Evolutionary conservation across 2,113 vertebrate genomes (phyloP).

Genomic region (Phrynosoma platyrhinos): DNA sequence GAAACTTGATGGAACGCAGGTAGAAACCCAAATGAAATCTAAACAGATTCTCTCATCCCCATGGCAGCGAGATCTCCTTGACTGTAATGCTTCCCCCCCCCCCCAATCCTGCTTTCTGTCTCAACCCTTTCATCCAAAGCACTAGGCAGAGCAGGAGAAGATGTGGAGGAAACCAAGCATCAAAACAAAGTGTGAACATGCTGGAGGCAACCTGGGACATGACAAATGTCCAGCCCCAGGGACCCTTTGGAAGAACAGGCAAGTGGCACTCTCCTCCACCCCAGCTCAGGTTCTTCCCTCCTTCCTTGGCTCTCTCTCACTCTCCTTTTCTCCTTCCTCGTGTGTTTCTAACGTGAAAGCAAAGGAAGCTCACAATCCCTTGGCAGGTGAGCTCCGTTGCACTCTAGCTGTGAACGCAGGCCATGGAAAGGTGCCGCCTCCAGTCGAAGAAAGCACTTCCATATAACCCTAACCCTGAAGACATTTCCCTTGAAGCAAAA

Average conservation of each 20-base stretch:
- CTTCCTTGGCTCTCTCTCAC: too few species aligned
- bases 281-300: neutral
- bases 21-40: too few species aligned
- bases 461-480: conserved; percentile 25
- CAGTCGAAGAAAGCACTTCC: neutral
- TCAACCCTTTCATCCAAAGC: neutral
- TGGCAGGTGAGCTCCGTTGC: neutral
- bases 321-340: neutral
- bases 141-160: neutral
- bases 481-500: conserved; percentile 44
- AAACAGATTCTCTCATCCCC: too few species aligned
- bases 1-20: too few species aligned
- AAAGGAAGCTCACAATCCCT: neutral
- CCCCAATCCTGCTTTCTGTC: neutral
- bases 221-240: neutral
- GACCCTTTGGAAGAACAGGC: neutral
- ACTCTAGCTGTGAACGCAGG: conserved; percentile 33
- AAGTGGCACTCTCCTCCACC: neutral
- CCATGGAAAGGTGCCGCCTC: neutral
- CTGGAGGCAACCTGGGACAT: neutral
- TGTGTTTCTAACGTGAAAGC: neutral
- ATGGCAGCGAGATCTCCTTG: too few species aligned
- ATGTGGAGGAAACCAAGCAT: neutral
- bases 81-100: too few species aligned
- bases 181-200: neutral